phyloP scores from a whole-genome alignment of 2,797 vertebrate genomes.

The Pseudochaenichthys georgianus region DNA sequence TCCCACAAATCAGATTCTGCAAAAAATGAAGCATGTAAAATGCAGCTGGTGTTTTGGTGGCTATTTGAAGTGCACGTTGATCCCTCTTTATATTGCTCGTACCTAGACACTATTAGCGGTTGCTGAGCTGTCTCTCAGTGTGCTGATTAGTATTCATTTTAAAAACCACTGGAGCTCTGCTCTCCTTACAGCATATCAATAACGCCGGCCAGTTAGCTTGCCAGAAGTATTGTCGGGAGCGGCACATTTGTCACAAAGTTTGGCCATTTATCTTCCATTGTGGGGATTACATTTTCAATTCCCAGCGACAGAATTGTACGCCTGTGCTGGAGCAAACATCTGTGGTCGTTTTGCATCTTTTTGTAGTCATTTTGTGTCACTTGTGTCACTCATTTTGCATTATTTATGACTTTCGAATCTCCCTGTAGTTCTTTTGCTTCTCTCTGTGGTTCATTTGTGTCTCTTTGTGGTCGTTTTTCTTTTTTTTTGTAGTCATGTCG shows the following conservation, averaged over 20 bases:
- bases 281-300: slow-evolving; percentile 44
- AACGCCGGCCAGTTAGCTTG: slow-evolving; percentile 54
- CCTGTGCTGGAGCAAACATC: neutral
- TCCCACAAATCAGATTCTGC: slow-evolving; percentile 54
- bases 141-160: slow-evolving; percentile 73
- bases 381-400: neutral
- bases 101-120: slow-evolving; percentile 59
- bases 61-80: slow-evolving; percentile 59
- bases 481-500: neutral
- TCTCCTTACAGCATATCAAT: slow-evolving; percentile 66
- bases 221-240: slow-evolving; percentile 53
- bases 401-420: neutral
- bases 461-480: neutral
- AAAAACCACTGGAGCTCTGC: slow-evolving; percentile 47
- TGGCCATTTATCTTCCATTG: slow-evolving; percentile 50
- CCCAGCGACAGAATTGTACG: slow-evolving; percentile 18
- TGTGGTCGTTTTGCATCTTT: neutral
- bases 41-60: slow-evolving; percentile 61
- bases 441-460: neutral
- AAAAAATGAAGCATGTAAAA: slow-evolving; percentile 64
- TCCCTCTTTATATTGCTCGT: slow-evolving; percentile 63
- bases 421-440: neutral
- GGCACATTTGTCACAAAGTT: slow-evolving; percentile 63
- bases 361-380: neutral
- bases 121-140: slow-evolving; percentile 65